A percentile compares a stretch with the other conserved stretches of the same genome.
These are phyloP conservation scores for Leptinotarsa rubiginosa DNA, from an alignment of 2,888 invertebrate species.

Conservation along the genomic window DNA sequence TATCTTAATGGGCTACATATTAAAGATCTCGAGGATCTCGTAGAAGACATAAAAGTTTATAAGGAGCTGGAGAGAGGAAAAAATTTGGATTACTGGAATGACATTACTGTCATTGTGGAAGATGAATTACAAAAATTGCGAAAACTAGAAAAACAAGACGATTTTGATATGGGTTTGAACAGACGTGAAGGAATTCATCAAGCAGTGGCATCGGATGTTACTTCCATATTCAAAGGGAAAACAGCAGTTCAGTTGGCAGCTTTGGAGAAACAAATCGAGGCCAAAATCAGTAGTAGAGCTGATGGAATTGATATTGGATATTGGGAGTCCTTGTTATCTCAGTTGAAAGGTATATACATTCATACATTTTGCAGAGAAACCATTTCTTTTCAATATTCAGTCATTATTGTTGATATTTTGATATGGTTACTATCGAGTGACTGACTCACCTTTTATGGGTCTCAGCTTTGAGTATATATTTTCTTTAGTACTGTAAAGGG, in stretches of 20 bases:
- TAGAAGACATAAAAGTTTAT: constrained; percentile 96
- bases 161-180: constrained; percentile 71
- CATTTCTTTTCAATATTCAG: background rate
- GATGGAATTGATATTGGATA: constrained; percentile 97
- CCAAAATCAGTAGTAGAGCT: constrained; percentile 83
- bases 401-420: too few relatives aligned
- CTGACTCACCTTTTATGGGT: too few relatives aligned
- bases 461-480: too few relatives aligned
- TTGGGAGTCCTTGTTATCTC: constrained; percentile 97
- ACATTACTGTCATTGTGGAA: constrained; percentile 93
- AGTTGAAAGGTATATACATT: constrained; percentile 74
- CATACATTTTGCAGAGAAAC: background rate
- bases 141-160: constrained; percentile 76
- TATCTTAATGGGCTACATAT: constrained; percentile 91
- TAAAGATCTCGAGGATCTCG: constrained; percentile 92
- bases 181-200: constrained; percentile 80
- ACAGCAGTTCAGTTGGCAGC: constrained; percentile 86
- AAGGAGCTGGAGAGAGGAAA: constrained; percentile 90
- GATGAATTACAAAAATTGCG: constrained; percentile 91
- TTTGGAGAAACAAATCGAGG: constrained; percentile 86
- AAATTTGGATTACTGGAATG: constrained; percentile 94
- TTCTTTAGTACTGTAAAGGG: too few relatives aligned
- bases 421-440: too few relatives aligned
- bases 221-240: constrained; percentile 92
- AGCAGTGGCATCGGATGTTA: constrained; percentile 91